These are phyloP conservation scores for Phocides pigmalion DNA, from an alignment of 1,140 invertebrate species.

Conservation along the genomic window DNA sequence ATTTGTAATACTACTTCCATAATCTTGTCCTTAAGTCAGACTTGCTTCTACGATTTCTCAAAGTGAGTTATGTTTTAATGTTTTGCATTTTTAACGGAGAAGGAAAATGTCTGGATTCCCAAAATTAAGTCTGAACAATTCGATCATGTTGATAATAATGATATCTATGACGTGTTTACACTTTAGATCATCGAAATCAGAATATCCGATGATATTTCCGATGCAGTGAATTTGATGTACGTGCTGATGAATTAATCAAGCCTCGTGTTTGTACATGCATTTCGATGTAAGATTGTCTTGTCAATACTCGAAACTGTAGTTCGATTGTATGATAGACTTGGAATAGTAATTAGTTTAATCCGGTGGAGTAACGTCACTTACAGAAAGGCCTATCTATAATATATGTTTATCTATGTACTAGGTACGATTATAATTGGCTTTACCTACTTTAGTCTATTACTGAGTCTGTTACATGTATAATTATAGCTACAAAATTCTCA, in stretches of 20 bases:
- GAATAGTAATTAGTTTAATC: constrained; percentile 1
- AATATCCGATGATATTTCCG: neutral
- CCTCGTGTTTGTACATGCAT: neutral
- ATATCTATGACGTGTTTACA: neutral
- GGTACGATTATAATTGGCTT: constrained; percentile 1
- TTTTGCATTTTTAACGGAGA: too few relatives aligned
- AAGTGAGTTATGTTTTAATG: too few relatives aligned
- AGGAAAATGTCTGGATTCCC: too few relatives aligned
- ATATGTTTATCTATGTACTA: neutral
- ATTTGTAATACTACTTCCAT: too few relatives aligned
- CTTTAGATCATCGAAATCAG: neutral
- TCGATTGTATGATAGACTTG: neutral
- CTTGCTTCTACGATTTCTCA: too few relatives aligned
- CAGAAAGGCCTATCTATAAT: neutral
- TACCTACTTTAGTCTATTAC: neutral
- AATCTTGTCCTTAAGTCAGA: too few relatives aligned
- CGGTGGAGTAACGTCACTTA: neutral
- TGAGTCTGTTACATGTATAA: neutral
- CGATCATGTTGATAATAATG: too few relatives aligned
- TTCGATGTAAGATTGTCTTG: neutral
- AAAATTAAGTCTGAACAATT: too few relatives aligned
- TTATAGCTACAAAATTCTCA: neutral
- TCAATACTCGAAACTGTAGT: neutral
- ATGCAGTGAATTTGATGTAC: neutral
- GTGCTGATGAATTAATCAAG: neutral